A percentile compares a stretch with the other conserved stretches of the same genome.
phyloP scores from a whole-genome alignment of 2,113 vertebrate species.

The Erythrolamprus reginae region DNA sequence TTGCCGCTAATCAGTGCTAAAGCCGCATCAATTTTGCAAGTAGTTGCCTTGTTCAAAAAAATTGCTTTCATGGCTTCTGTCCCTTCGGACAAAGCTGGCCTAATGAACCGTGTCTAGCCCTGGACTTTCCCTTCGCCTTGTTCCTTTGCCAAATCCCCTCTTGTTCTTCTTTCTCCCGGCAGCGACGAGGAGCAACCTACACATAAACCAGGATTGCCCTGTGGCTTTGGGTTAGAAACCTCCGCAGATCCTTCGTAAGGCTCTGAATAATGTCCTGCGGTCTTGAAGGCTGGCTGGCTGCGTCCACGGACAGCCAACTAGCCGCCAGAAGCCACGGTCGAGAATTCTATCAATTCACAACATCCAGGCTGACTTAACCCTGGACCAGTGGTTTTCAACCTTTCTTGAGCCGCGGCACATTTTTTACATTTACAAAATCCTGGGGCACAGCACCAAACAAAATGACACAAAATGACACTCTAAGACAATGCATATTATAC shows the following conservation, averaged over 20 bases:
- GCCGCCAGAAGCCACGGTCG: too few species aligned
- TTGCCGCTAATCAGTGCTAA: background rate
- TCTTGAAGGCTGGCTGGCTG: background rate
- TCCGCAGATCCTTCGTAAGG: background rate
- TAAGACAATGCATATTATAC: too few species aligned
- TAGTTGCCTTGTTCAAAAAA: background rate
- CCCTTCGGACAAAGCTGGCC: background rate
- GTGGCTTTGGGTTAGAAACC: too few species aligned
- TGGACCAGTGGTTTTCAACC: too few species aligned
- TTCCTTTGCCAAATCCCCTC: background rate
- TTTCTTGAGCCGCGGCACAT: too few species aligned
- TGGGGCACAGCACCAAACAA: too few species aligned
- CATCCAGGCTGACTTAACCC: background rate
- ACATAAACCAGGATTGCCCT: background rate
- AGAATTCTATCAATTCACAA: background rate
- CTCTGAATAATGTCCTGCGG: background rate
- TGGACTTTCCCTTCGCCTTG: background rate
- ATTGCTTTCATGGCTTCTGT: background rate
- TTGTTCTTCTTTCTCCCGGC: background rate
- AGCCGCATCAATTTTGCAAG: background rate
- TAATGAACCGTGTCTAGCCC: background rate
- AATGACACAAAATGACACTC: too few species aligned
- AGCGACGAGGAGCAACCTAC: background rate
- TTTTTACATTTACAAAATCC: too few species aligned
- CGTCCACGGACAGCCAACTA: background rate